Evolutionary conservation across 2,113 vertebrate genomes (phyloP).

Genomic region (Tinamus guttatus): DNA sequence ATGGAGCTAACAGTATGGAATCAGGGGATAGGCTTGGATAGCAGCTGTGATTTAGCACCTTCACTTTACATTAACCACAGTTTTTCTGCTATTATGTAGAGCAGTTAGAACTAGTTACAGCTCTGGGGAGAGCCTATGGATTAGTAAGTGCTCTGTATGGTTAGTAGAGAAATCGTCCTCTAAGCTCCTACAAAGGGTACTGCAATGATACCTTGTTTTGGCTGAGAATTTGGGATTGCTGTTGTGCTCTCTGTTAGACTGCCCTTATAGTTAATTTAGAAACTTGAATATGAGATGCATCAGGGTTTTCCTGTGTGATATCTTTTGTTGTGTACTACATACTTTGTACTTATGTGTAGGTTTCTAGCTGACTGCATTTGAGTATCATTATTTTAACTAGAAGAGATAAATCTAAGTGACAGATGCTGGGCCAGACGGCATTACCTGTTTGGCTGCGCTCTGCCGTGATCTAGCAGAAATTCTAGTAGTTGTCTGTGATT

Average conservation of each 20-base stretch:
- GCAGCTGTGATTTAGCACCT: neutral
- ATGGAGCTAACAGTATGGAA: neutral
- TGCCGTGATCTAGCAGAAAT: neutral
- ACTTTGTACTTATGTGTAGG: neutral
- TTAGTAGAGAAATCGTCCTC: neutral
- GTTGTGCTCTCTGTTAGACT: neutral
- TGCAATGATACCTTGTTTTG: neutral
- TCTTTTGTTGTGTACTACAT: neutral
- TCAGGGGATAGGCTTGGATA: neutral
- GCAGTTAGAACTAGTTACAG: slow-evolving; percentile 8
- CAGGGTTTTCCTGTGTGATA: neutral
- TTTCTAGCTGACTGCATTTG: neutral
- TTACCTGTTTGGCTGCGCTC: neutral
- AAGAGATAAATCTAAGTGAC: neutral
- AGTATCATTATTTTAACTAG: neutral
- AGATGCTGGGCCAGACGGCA: neutral
- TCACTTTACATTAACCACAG: neutral
- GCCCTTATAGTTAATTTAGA: neutral
- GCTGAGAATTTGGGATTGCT: neutral
- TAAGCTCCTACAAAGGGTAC: neutral
- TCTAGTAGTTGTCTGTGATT: neutral
- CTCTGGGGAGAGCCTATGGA: neutral
- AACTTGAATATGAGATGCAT: neutral
- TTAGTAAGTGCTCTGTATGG: neutral
- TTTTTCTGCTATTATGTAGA: neutral